Base-by-base conservation (phyloP, 1,140 invertebrate genomes). In the Agrypnia vestita region DNA sequence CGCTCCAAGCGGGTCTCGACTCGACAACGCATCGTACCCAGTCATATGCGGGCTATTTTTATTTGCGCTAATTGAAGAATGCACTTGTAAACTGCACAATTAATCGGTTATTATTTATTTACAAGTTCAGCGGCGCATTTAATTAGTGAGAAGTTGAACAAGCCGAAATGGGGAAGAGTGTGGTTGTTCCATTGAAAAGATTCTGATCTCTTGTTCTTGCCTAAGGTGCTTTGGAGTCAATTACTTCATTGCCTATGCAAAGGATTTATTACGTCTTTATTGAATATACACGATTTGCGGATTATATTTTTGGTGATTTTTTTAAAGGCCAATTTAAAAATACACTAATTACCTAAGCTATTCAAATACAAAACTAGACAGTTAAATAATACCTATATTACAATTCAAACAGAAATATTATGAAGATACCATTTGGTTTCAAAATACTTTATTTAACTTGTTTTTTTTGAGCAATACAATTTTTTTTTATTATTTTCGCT, bases 241-340 rank as follows among this genome's bases (percentile, higher is more conserved):
- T 69, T 69, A 69, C 64, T 69, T 69, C 19, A 69, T 69, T 69
- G 44, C 64, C 13, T 69, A 69, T 69, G 64, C 64, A 69, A 69
- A 69, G 17, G 35, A 47, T 46, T 15, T 47, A 69, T 69, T 69
- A 69, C 13, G 61, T 64, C 61, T 64, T 64, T 35, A 64, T 64
- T 64, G 25, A 59, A 59, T n/a, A 59, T 35, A 35, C 25, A 35
- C 25, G 6, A 35, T 35, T 35, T 35, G 25, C 25, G 25, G 6
- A 35, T 1, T 35, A 6, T 35, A 35, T 35, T 35, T 35, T 35
- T 35, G 1, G 6, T 35, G 1, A 1, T n/a, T 35, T 35, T 35
- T 35, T 35, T 35, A 35, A 35, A 35, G 25, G 25, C 6, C 25
- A 35, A 35, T 35, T 35, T 35, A 35, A 35, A 3, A 35, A 3